A percentile compares a stretch with the other conserved stretches of the same genome.
These are phyloP conservation scores for Peromyscus maniculatus DNA, from an alignment of 2,113 vertebrate genomes.

Conservation along the genomic window DNA sequence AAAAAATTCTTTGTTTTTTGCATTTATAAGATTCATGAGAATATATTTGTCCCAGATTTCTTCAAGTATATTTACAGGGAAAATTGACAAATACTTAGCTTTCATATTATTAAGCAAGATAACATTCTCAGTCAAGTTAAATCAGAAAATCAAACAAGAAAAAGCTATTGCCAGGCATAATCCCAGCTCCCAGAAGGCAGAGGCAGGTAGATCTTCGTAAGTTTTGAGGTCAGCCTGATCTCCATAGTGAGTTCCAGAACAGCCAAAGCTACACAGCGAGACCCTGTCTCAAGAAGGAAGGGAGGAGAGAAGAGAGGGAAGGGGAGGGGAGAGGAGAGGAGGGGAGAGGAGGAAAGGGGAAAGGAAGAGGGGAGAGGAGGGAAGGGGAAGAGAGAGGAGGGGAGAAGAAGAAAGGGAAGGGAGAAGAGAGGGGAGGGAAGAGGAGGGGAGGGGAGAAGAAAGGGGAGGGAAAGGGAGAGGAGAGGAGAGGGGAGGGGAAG, in stretches of 20 bases:
- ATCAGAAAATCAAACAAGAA: slow-evolving; percentile 25
- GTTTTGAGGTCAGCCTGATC: background rate
- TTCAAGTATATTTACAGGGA: slow-evolving; percentile 65
- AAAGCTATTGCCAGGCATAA: background rate
- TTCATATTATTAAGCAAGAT: slow-evolving; percentile 49
- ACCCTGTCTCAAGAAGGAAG: background rate
- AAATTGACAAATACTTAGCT: slow-evolving; percentile 50
- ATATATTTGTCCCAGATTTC: slow-evolving; percentile 18
- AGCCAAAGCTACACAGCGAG: background rate
- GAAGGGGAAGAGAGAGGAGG: too few relatives aligned
- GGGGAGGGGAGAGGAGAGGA: too few relatives aligned
- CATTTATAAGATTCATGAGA: background rate
- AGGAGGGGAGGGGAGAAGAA: background rate
- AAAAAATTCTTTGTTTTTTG: background rate
- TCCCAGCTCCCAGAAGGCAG: background rate
- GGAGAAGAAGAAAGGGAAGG: too few relatives aligned
- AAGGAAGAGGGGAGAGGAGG: too few relatives aligned
- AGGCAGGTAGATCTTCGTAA: background rate
- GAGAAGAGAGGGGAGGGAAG: too few relatives aligned
- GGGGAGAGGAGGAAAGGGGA: too few relatives aligned
- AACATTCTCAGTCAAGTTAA: slow-evolving; percentile 49
- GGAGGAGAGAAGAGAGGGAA: background rate
- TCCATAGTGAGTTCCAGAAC: background rate
- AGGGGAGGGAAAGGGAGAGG: too few relatives aligned
- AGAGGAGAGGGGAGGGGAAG: too few relatives aligned